Evolutionary conservation across 1,140 invertebrate species (phyloP).

Genomic region (Druon quercuslanigerum): DNA sequence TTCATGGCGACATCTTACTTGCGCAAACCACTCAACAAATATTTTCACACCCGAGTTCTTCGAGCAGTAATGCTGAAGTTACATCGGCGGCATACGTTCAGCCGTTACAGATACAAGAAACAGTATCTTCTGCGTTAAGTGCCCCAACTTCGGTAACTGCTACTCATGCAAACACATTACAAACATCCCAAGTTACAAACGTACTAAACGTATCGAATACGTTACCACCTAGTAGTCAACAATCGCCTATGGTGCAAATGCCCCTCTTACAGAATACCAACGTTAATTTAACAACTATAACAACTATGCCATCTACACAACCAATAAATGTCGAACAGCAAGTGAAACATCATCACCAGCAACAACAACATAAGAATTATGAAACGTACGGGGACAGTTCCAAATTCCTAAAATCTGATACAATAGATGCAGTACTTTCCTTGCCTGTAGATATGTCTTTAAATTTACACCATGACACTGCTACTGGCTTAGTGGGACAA

Average conservation of each 20-base stretch:
- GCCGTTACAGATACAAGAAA: slow-evolving; percentile 63
- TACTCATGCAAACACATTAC: slow-evolving; percentile 58
- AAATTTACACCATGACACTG: slow-evolving; percentile 42
- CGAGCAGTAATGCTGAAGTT: slow-evolving; percentile 51
- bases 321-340: slow-evolving; percentile 65
- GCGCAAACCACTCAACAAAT: slow-evolving; percentile 64
- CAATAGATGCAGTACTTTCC: slow-evolving; percentile 58
- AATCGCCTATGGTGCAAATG: slow-evolving; percentile 66
- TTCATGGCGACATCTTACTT: slow-evolving; percentile 66
- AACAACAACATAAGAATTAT: slow-evolving; percentile 55
- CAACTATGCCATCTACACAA: slow-evolving; percentile 49
- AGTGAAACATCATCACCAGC: slow-evolving; percentile 51
- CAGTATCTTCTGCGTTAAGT: slow-evolving; percentile 63
- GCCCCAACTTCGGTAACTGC: slow-evolving; percentile 58
- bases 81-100: slow-evolving; percentile 66
- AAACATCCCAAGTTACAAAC: slow-evolving; percentile 58
- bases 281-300: slow-evolving; percentile 49
- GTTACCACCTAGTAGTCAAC: slow-evolving; percentile 56
- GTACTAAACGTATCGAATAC: slow-evolving; percentile 57
- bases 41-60: slow-evolving; percentile 60
- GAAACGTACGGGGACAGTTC: slow-evolving; percentile 36
- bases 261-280: slow-evolving; percentile 65
- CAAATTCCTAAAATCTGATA: slow-evolving; percentile 62
- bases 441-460: slow-evolving; percentile 49
- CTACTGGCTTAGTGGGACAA: not conserved